Conservation (phyloP, 64 coral and sea anemone species). For the Stylophora pistillata region DNA sequence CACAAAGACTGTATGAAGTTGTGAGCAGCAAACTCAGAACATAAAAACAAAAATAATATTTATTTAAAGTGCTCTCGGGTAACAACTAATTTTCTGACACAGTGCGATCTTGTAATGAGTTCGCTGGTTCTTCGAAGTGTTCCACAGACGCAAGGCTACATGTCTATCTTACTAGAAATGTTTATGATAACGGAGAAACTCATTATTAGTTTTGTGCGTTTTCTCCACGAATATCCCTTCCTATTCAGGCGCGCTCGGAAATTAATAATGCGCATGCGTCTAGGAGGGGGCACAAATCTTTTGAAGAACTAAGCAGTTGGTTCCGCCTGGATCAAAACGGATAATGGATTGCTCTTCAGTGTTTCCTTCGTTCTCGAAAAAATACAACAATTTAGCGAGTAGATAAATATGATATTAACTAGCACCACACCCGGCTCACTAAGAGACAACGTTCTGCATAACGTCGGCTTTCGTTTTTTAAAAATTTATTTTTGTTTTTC, state of each 20-base stretch:
- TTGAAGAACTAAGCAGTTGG: not conserved
- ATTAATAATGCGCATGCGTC: conserved; percentile 5
- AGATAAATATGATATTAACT: not conserved
- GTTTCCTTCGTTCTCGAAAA: not conserved
- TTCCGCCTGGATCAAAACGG: not conserved
- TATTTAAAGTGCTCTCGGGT: too few relatives aligned
- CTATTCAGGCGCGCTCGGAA: not conserved
- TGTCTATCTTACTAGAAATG: not conserved
- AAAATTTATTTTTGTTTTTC: not conserved
- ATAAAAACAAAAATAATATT: not conserved
- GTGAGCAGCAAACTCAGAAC: not conserved
- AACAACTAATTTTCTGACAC: not conserved
- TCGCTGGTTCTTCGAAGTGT: not conserved
- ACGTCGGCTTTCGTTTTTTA: conserved; percentile 48
- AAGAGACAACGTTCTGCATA: conserved; percentile 2
- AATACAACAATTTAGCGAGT: not conserved
- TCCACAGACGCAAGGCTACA: not conserved
- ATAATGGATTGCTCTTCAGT: not conserved
- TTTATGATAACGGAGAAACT: not conserved
- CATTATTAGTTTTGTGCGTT: not conserved
- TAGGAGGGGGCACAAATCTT: not conserved
- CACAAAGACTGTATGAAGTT: not conserved
- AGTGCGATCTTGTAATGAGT: not conserved
- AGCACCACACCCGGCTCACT: conserved; percentile 17
- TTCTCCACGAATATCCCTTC: not conserved